These are phyloP conservation scores for Pipistrellus pygmaeus DNA, from an alignment of 2,797 vertebrate species.

Conservation along the genomic window DNA sequence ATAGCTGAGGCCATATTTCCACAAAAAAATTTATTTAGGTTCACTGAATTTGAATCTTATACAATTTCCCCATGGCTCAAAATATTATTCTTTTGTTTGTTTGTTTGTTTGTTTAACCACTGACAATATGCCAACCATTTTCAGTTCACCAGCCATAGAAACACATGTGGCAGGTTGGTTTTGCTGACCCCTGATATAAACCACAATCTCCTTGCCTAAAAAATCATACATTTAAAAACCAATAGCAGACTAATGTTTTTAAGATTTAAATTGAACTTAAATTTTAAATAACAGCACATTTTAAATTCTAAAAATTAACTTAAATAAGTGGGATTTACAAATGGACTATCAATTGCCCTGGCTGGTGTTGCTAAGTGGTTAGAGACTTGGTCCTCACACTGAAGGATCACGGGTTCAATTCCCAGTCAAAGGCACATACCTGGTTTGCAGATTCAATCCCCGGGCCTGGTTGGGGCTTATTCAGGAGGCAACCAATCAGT, in stretches of 20 bases:
- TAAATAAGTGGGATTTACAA: slow-evolving; percentile 8
- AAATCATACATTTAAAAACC: not conserved
- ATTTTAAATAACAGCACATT: slow-evolving; percentile 25
- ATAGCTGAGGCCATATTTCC: not conserved
- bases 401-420: not conserved
- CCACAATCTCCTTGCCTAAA: not conserved
- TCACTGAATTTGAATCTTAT: not conserved
- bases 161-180: not conserved
- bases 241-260: not conserved
- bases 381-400: not conserved
- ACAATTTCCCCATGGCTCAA: not conserved
- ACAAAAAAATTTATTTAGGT: not conserved
- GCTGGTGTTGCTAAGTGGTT: not conserved
- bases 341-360: not conserved
- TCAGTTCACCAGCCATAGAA: not conserved
- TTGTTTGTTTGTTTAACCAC: not conserved
- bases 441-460: not conserved
- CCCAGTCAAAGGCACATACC: not conserved
- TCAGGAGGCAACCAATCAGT: not conserved
- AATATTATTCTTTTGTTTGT: not conserved
- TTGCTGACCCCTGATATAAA: not conserved
- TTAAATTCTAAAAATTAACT: slow-evolving; percentile 43
- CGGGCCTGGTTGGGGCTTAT: not conserved
- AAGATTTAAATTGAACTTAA: slow-evolving; percentile 36
- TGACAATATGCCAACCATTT: not conserved